Conservation (phyloP, 2,888 invertebrate species). For the Pycnomerus fuliginosus region DNA sequence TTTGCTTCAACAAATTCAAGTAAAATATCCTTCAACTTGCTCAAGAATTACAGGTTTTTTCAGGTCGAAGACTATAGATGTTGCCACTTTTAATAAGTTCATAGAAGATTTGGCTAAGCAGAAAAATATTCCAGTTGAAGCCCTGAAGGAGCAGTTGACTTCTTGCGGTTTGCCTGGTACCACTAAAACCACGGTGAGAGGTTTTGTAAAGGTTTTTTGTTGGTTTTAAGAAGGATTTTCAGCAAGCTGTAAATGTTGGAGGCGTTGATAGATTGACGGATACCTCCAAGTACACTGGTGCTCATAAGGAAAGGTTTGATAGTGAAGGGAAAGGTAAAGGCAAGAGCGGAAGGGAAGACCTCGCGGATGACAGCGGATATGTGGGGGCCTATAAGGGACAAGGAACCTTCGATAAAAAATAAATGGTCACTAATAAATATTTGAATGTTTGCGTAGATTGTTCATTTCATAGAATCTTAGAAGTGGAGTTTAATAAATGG, state of each 20-base stretch:
- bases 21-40: too few relatives aligned
- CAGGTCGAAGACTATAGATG: conserved; percentile 17
- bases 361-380: conserved; percentile 73
- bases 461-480: too few relatives aligned
- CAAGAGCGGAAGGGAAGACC: conserved; percentile 78
- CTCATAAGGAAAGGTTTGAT: conserved; percentile 82
- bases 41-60: too few relatives aligned
- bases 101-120: conserved; percentile 20
- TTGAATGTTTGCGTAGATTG: too few relatives aligned
- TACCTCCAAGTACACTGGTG: conserved; percentile 81
- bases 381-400: conserved; percentile 54
- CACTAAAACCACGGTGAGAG: conserved; percentile 14
- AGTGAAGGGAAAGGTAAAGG: conserved; percentile 80
- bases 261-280: conserved; percentile 76
- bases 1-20: conserved; percentile 87
- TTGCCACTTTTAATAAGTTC: conserved; percentile 16
- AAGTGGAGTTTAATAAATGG: too few relatives aligned
- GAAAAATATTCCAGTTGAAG: conserved; percentile 13
- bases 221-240: conserved; percentile 5
- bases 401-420: conserved; percentile 9
- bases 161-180: conserved; percentile 21
- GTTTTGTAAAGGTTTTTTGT: background rate
- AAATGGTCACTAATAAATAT: too few relatives aligned
- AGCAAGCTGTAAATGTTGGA: conserved; percentile 55
- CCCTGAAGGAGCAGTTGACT: conserved; percentile 17